Evolutionary conservation across 2,113 vertebrate genomes (phyloP).

Genomic region (Ia io): DNA sequence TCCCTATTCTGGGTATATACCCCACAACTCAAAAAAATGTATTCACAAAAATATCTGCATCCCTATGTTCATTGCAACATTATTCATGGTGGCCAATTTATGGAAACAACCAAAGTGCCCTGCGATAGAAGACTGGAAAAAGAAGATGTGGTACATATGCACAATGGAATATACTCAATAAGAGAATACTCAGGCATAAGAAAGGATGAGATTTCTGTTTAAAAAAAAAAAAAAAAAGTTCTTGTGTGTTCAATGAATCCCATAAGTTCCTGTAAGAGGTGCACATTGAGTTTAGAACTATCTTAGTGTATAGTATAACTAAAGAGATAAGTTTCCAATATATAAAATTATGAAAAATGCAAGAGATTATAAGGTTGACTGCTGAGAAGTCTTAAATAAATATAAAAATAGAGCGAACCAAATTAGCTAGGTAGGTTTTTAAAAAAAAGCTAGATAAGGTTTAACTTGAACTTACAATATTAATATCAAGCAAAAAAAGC

Average conservation of each 20-base stretch:
- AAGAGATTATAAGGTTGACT: neutral
- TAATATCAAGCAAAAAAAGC: neutral
- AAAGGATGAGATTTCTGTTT: too few relatives aligned
- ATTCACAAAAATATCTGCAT: too few relatives aligned
- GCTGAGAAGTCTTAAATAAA: neutral
- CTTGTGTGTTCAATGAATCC: accelerated
- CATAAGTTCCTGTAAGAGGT: neutral
- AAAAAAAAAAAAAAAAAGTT: too few relatives aligned
- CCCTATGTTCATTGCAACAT: too few relatives aligned
- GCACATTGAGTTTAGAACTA: neutral
- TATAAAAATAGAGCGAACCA: neutral
- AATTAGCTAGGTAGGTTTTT: neutral
- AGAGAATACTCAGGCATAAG: too few relatives aligned
- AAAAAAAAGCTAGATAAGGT: neutral
- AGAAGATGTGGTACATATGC: too few relatives aligned
- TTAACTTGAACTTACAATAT: neutral
- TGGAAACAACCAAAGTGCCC: too few relatives aligned
- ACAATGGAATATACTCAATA: too few relatives aligned
- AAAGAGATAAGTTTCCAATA: neutral
- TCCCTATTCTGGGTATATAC: too few relatives aligned
- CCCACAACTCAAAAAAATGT: too few relatives aligned
- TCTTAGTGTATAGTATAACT: neutral
- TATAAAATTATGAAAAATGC: neutral
- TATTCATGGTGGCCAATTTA: too few relatives aligned
- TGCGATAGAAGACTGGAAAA: too few relatives aligned